Percentiles rank a stretch among this genome's conserved stretches.
Evolutionary conservation across 1,140 invertebrate species (phyloP).

Genomic region (Sweltsa coloradensis): DNA sequence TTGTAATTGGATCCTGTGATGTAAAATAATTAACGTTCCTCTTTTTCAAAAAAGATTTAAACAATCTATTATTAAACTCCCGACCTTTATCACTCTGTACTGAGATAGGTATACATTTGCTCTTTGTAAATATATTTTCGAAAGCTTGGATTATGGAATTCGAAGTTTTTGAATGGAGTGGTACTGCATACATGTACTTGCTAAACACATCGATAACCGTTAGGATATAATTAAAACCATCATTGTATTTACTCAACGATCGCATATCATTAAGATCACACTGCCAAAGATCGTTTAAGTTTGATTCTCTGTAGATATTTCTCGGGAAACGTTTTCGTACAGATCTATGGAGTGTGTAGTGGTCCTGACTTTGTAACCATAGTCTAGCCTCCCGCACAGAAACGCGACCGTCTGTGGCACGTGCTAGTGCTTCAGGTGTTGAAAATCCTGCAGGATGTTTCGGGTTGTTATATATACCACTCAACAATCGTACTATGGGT

Average conservation of each 20-base stretch:
- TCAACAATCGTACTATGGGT: too few species aligned
- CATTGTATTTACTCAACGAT: conserved; percentile 22
- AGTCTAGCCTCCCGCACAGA: conserved; percentile 9
- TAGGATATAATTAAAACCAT: conserved; percentile 24
- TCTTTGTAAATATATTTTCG: conserved; percentile 19
- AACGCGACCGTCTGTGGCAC: too few species aligned
- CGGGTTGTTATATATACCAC: too few species aligned
- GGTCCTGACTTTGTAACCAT: conserved; percentile 16
- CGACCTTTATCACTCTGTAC: conserved; percentile 22
- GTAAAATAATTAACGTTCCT: neutral
- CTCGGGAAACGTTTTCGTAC: conserved; percentile 18
- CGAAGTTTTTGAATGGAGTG: conserved; percentile 24
- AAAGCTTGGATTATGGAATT: conserved; percentile 18
- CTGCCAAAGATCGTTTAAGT: conserved; percentile 28
- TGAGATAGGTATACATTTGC: conserved; percentile 8
- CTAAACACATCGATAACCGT: conserved; percentile 28
- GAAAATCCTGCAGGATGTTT: too few species aligned
- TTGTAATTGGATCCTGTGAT: neutral
- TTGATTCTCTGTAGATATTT: conserved; percentile 13
- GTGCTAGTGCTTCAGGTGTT: too few species aligned
- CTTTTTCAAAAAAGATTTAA: neutral
- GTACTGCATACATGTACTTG: conserved; percentile 25
- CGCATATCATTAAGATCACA: conserved; percentile 26
- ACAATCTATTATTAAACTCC: conserved; percentile 18
- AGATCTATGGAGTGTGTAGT: conserved; percentile 20